Evolutionary conservation across 2,888 invertebrate genomes (phyloP), one percentile per base, ranked within the genome.

Genomic region (Coelinius sp.): DNA sequence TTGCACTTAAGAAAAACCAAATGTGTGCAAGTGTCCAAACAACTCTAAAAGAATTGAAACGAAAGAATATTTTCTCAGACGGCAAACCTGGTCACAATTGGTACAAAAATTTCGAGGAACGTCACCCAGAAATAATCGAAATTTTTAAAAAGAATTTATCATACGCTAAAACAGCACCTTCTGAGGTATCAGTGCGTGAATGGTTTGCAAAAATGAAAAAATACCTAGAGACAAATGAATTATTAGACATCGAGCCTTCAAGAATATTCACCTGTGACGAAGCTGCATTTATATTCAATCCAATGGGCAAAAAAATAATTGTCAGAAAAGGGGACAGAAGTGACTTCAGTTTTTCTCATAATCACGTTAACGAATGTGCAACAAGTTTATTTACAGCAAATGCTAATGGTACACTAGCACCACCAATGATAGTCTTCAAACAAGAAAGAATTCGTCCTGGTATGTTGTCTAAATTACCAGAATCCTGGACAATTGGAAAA

Each of bases 251-350:
- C 24, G 76, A 85, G 64, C 82, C 82, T 8, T 72, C 70, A 8
- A 71, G 83, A 41, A 78, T 86, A 53, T 86, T 82, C 66, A 86
- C 86, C 73, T 77, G 78, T 14, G 88, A 88, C 75, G 87, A 88
- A 75, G 82, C 82, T n/a, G 84, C 83, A 1, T 86, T 88, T 75
- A 86, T 80, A 73, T 77, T 88, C 27, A 76, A 77, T 35, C 86
- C 87, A 20, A 86, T 86, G 74, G 77, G 78, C 2, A 79, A 81
- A 24, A 76, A 78, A 67, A 85, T 86, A 12, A 68, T 87, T 35
- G 81, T 77, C 2, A 77, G 76, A 76, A 83, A 81, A 78, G 86
- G 83, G 2, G 73, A 76, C 14, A 76, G 74, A 76, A 75, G 73
- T 52, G 76, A 78, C 14, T 80, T 83, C 64, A 77, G 77, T 70